These are phyloP conservation scores for Chrosomus eos DNA, from an alignment of 2,797 vertebrate species.

Conservation along the genomic window DNA sequence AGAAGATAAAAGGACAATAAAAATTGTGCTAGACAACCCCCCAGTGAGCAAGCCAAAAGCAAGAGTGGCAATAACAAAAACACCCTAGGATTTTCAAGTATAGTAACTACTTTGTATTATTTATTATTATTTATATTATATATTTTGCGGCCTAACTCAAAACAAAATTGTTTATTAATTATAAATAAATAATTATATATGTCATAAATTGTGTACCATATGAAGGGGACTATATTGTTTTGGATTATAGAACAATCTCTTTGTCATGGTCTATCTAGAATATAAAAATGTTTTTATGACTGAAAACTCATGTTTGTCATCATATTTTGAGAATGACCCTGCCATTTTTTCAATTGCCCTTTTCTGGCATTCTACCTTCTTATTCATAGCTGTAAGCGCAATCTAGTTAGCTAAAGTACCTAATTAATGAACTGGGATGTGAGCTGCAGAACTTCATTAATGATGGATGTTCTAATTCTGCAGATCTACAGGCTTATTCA, in stretches of 20 bases:
- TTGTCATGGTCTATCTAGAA: not conserved
- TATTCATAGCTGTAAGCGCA: not conserved
- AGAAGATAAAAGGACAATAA: not conserved
- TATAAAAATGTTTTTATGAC: no score
- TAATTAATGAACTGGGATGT: constrained; percentile 6
- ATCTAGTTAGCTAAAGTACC: not conserved
- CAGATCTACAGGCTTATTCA: not conserved
- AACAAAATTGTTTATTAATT: not conserved
- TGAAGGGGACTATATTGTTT: not conserved
- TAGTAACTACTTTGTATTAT: not conserved
- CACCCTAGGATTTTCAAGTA: not conserved
- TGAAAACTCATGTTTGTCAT: not conserved
- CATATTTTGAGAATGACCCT: not conserved
- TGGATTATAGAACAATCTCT: not conserved
- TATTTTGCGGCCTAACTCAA: not conserved
- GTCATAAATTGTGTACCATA: not conserved
- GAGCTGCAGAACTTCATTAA: not conserved
- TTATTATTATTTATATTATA: not conserved
- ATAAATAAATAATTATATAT: not conserved
- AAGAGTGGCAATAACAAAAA: not conserved
- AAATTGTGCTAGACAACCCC: not conserved
- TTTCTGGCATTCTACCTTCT: not conserved
- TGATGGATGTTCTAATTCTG: not conserved
- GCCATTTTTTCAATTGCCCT: not conserved
- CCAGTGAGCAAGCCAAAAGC: not conserved